A percentile compares a stretch with the other conserved stretches of the same genome.
Conservation (phyloP, 1,140 invertebrate genomes). For the Panagrolaimus sp. region DNA sequence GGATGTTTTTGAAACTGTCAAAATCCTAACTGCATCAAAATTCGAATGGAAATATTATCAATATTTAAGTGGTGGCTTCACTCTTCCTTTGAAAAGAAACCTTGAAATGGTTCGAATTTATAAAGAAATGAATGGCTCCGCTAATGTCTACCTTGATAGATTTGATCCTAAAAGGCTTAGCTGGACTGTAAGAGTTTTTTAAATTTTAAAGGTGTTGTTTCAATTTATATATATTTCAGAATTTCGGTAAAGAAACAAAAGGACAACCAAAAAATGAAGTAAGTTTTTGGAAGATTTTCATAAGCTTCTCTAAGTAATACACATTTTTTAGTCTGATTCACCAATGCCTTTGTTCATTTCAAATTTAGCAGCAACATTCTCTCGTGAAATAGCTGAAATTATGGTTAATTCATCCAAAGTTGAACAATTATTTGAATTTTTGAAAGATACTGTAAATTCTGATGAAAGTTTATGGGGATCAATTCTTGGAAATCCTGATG, state of each 20-base stretch:
- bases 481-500: constrained; percentile 33
- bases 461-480: constrained; percentile 44
- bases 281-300: too few relatives aligned
- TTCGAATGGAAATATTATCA: constrained; percentile 13
- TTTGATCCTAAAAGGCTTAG: too few relatives aligned
- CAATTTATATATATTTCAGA: too few relatives aligned
- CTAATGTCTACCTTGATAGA: constrained; percentile 31
- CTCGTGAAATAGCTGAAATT: constrained; percentile 31
- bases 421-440: constrained; percentile 12
- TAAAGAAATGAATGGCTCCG: constrained; percentile 42
- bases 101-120: constrained; percentile 48
- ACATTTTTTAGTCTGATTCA: too few relatives aligned
- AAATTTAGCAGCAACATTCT: constrained; percentile 39
- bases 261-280: too few relatives aligned
- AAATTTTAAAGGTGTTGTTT: too few relatives aligned
- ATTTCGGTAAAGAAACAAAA: too few relatives aligned
- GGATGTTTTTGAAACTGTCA: too few relatives aligned
- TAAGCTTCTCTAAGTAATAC: too few relatives aligned
- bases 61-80: constrained; percentile 42
- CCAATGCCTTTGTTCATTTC: constrained; percentile 45
- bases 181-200: constrained; percentile 11
- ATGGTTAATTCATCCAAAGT: constrained; percentile 34
- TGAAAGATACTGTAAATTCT: constrained; percentile 19
- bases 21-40: background rate
- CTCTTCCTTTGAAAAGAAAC: constrained; percentile 50